Conservation (phyloP, 2,888 invertebrate species). For the Dryadula phaetusa region DNA sequence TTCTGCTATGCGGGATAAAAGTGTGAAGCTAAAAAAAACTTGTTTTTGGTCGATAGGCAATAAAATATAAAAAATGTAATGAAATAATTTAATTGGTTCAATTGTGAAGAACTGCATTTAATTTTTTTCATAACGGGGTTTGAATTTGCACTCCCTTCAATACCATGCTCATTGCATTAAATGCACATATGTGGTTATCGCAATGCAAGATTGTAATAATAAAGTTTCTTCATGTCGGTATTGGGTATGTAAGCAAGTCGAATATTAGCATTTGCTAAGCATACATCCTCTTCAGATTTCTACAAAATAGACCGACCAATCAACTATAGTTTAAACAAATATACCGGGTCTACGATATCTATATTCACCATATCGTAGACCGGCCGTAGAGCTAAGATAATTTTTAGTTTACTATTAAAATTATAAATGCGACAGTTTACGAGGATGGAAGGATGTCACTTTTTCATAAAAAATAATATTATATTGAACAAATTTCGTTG, state of each 20-base stretch:
- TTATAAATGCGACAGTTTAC: too few relatives aligned
- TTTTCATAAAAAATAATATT: too few relatives aligned
- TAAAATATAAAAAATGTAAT: too few relatives aligned
- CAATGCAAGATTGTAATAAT: not conserved
- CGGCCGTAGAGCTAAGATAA: not conserved
- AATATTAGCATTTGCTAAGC: slow-evolving; percentile 20
- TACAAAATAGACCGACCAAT: slow-evolving; percentile 10
- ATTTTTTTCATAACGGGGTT: not conserved
- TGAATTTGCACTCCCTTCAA: not conserved
- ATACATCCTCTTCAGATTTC: slow-evolving; percentile 21
- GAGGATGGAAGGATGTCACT: too few relatives aligned
- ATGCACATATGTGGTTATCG: not conserved
- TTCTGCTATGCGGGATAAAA: too few relatives aligned
- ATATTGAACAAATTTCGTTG: too few relatives aligned
- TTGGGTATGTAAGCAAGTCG: slow-evolving; percentile 1
- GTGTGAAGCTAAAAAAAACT: too few relatives aligned
- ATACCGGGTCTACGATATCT: slow-evolving; percentile 8
- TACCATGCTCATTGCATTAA: not conserved
- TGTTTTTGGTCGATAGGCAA: too few relatives aligned
- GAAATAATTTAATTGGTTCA: too few relatives aligned
- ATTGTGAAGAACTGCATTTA: too few relatives aligned
- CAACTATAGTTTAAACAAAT: slow-evolving; percentile 10
- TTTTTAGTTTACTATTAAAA: too few relatives aligned
- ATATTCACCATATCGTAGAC: slow-evolving; percentile 3
- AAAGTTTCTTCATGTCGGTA: not conserved